Base-by-base conservation (phyloP, 2,797 vertebrate species). In the Chaunax sp. region DNA sequence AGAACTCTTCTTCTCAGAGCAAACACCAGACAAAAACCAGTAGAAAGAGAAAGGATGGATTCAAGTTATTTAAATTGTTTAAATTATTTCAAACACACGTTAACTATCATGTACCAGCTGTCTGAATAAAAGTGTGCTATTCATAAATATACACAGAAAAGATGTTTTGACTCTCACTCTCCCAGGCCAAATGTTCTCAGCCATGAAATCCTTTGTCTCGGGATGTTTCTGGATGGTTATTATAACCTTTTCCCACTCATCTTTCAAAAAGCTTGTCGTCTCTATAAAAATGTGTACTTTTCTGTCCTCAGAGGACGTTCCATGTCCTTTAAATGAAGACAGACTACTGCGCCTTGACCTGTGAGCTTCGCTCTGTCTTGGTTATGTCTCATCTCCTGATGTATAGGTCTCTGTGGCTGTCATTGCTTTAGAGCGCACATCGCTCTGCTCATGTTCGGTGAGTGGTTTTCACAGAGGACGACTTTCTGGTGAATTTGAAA, bases 311-410 rank as follows among this genome's bases (percentile, higher is more conserved):
- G 13, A 62, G 53, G 56, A 72, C 18, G n/a, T 66, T 57, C 22
- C 11, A 38, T 52, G 59, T 73, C 68, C 38, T 65, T 64, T 60
- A 79, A 84, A 87, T 77, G 58, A 84, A 77, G 78, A 81, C 60
- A 38, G 38, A 80, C 56, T 71, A 50, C 73, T 38, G 65, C n/a
- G 5, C 64, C 38, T 54, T 58, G 46, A 54, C 73, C 44, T 64
- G 63, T 40, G 68, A 49, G 56, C n/a, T 75, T 54, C 70, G 47
- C 43, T 71, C 58, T 19, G 11, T 35, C 58, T 70, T 18, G 18
- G 51, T n/a, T 46, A 25, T 60, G 61, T 72, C 74, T 79, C 52
- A 47, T 60, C 26, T 69, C 46, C 45, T 71, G 73, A 72, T 61
- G 18, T 46, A 63, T 43, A 12, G 37, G 5, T 62, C 40, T 58